A percentile compares a stretch with the other conserved stretches of the same genome.
These are phyloP conservation scores for Cryptocheilus praepositus DNA, from an alignment of 2,888 invertebrate species.

Conservation along the genomic window DNA sequence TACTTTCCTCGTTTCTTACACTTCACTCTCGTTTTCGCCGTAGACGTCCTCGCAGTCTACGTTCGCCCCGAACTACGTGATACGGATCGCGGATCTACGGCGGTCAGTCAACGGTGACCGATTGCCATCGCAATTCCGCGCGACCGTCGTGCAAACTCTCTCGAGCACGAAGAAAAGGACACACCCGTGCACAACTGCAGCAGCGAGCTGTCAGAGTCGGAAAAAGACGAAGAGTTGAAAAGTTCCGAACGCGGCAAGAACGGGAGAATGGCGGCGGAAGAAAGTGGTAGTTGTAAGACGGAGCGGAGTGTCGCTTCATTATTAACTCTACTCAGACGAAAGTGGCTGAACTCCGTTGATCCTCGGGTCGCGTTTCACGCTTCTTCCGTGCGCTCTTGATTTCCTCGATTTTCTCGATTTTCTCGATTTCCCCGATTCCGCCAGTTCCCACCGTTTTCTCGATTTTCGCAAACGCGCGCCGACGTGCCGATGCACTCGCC, in stretches of 20 bases:
- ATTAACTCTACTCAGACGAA: conserved; percentile 45
- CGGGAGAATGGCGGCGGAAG: not conserved
- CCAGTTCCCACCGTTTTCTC: conserved; percentile 16
- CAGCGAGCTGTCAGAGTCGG: too few relatives aligned
- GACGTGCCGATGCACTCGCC: conserved; percentile 6
- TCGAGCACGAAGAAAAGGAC: too few relatives aligned
- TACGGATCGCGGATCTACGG: too few relatives aligned
- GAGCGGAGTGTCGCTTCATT: conserved; percentile 34
- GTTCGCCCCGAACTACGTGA: too few relatives aligned
- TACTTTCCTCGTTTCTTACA: too few relatives aligned
- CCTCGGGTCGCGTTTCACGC: conserved; percentile 4
- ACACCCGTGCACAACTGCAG: too few relatives aligned
- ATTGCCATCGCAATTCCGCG: too few relatives aligned
- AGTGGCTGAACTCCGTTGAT: conserved; percentile 41
- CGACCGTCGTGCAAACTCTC: too few relatives aligned
- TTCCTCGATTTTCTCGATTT: not conserved
- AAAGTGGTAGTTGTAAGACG: not conserved
- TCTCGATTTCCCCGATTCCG: not conserved
- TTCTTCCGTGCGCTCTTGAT: not conserved
- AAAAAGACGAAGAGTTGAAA: not conserved
- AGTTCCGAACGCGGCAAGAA: not conserved
- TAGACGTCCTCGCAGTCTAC: too few relatives aligned
- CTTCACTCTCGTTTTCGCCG: too few relatives aligned
- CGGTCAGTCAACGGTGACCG: too few relatives aligned
- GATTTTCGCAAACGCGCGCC: not conserved